These are phyloP conservation scores for Psammodynastes pulverulentus DNA, from an alignment of 2,113 vertebrate genomes.

Conservation along the genomic window DNA sequence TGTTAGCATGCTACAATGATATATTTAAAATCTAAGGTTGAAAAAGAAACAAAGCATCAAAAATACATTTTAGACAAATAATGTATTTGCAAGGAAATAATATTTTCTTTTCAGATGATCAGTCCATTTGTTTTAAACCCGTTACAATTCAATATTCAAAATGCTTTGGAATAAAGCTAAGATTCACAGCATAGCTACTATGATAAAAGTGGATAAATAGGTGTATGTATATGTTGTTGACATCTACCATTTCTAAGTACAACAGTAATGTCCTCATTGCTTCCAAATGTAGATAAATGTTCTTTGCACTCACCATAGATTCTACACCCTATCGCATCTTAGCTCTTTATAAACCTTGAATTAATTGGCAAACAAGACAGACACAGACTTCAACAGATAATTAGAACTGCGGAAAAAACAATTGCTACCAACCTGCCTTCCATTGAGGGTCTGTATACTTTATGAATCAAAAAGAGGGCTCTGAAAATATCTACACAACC, in stretches of 20 bases:
- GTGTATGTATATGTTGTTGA: no score
- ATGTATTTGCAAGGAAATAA: not conserved
- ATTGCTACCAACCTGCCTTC: no score
- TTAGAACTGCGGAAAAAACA: no score
- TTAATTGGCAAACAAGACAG: not conserved
- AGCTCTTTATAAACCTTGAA: not conserved
- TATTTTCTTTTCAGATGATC: not conserved
- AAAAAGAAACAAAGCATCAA: not conserved
- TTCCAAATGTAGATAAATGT: not conserved
- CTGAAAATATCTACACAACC: no score
- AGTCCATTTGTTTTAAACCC: not conserved
- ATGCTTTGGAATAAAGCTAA: not conserved
- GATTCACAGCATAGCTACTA: not conserved
- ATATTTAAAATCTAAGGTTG: constrained; percentile 23
- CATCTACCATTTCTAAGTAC: not conserved
- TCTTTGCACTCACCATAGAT: not conserved
- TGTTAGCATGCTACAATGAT: constrained; percentile 19
- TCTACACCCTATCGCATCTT: not conserved
- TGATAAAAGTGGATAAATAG: not conserved
- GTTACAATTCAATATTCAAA: not conserved
- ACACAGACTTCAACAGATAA: no score
- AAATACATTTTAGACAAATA: constrained; percentile 30
- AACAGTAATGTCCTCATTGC: not conserved
- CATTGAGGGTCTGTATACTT: no score
- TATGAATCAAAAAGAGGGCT: no score